These are phyloP conservation scores for Ascidia mentula DNA, from an alignment of 23 tunicate species.

Conservation along the genomic window DNA sequence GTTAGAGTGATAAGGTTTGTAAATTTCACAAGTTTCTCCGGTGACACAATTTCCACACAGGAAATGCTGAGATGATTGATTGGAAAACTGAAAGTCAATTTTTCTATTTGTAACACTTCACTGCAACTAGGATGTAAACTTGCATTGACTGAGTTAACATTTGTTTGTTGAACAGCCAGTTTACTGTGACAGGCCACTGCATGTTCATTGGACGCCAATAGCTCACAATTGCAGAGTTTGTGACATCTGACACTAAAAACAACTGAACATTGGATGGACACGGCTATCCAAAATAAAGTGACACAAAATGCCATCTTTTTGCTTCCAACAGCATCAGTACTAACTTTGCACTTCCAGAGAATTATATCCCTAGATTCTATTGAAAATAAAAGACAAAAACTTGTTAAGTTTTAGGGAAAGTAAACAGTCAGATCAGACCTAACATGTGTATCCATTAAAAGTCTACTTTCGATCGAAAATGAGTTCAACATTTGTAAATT, in stretches of 20 bases:
- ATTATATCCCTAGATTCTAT: too few species aligned
- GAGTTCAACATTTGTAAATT: too few species aligned
- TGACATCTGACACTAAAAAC: background rate
- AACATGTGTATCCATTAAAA: too few species aligned
- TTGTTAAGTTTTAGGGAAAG: too few species aligned
- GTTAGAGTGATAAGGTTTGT: conserved; percentile 5
- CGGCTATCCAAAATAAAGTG: background rate
- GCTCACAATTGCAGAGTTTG: background rate
- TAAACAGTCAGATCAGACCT: too few species aligned
- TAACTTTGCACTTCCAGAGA: too few species aligned
- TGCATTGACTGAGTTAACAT: background rate
- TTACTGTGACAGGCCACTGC: background rate
- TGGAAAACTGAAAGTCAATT: background rate
- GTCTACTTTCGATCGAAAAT: too few species aligned
- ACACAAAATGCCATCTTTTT: background rate
- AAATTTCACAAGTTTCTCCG: background rate
- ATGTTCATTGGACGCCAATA: background rate
- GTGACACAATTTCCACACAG: background rate
- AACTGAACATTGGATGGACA: background rate
- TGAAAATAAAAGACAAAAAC: too few species aligned
- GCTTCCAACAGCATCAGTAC: background rate
- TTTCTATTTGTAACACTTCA: background rate
- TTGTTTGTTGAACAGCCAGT: background rate
- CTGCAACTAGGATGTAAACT: background rate
- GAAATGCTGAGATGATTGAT: background rate